phyloP scores from a whole-genome alignment of 2,888 invertebrate species.

The Deilephila elpenor region DNA sequence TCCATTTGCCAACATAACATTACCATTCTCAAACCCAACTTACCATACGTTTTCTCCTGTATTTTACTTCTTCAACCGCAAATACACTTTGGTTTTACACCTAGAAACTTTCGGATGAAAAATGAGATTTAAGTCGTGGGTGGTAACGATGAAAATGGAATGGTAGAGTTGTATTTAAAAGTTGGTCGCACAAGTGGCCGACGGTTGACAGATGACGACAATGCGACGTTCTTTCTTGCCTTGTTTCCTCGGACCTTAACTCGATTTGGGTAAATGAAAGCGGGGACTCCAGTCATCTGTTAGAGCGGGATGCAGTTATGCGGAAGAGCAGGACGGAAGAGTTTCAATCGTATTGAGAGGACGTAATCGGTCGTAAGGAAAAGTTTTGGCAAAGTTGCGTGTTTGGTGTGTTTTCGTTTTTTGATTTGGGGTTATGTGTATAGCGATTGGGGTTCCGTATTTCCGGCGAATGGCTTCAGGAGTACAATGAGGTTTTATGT shows the following conservation, averaged over 20 bases:
- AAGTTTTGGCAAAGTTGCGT: conserved; percentile 46
- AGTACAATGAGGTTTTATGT: neutral
- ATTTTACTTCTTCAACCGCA: conserved; percentile 35
- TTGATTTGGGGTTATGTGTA: conserved; percentile 6
- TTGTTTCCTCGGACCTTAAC: conserved; percentile 72
- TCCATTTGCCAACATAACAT: conserved; percentile 43
- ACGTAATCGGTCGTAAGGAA: conserved; percentile 51
- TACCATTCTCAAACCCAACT: conserved; percentile 37
- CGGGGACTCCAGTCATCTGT: conserved; percentile 59
- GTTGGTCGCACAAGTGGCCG: conserved; percentile 58
- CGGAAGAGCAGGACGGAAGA: conserved; percentile 18
- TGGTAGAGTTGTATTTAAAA: conserved; percentile 38
- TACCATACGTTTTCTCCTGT: conserved; percentile 32
- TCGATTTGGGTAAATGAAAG: conserved; percentile 73
- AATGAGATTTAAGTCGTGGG: conserved; percentile 38
- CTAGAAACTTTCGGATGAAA: conserved; percentile 34
- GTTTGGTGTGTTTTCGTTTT: conserved; percentile 38
- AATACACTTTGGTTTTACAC: conserved; percentile 32
- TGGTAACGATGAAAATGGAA: conserved; percentile 45
- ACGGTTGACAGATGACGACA: conserved; percentile 74
- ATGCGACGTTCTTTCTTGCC: conserved; percentile 68
- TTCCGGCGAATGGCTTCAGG: neutral
- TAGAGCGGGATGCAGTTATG: conserved; percentile 40
- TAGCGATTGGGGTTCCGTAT: neutral
- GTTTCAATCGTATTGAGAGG: conserved; percentile 34